Percentiles rank a stretch among this genome's conserved stretches.
phyloP scores from a whole-genome alignment of 2,888 invertebrate genomes.

The Caenorhabditis sinica region DNA sequence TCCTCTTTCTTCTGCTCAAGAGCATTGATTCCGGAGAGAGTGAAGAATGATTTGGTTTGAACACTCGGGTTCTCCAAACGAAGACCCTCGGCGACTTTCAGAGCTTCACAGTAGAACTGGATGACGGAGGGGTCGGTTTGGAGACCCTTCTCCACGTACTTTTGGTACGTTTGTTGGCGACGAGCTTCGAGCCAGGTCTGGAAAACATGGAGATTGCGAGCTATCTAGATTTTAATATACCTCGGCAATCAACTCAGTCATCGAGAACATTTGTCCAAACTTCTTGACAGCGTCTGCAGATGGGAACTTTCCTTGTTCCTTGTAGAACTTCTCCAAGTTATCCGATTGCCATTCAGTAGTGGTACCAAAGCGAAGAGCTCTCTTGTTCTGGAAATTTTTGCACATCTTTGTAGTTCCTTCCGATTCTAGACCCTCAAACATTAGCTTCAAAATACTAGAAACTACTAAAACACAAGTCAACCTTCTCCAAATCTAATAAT shows the following conservation, averaged over 20 bases:
- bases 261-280: conserved; percentile 54
- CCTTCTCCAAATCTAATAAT: conserved; percentile 6
- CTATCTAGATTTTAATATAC: conserved; percentile 13
- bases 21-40: conserved; percentile 34
- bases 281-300: conserved; percentile 50
- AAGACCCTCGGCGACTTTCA: conserved; percentile 62
- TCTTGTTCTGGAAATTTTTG: conserved; percentile 28
- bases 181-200: conserved; percentile 66
- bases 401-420: not conserved
- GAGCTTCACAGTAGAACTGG: conserved; percentile 60
- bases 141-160: conserved; percentile 51
- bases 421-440: too few relatives aligned
- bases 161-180: conserved; percentile 60
- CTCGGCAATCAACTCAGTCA: conserved; percentile 59
- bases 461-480: not conserved
- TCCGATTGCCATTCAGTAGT: conserved; percentile 61
- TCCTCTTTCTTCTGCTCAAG: conserved; percentile 61
- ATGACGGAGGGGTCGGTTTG: conserved; percentile 61
- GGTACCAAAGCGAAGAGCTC: conserved; percentile 55
- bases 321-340: conserved; percentile 62
- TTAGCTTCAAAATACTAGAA: not conserved
- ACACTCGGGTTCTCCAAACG: conserved; percentile 62
- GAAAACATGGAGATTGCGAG: conserved; percentile 9
- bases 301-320: conserved; percentile 48
- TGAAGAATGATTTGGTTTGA: conserved; percentile 57